Conservation (phyloP, 2,888 invertebrate species). For the Sipha maydis region DNA sequence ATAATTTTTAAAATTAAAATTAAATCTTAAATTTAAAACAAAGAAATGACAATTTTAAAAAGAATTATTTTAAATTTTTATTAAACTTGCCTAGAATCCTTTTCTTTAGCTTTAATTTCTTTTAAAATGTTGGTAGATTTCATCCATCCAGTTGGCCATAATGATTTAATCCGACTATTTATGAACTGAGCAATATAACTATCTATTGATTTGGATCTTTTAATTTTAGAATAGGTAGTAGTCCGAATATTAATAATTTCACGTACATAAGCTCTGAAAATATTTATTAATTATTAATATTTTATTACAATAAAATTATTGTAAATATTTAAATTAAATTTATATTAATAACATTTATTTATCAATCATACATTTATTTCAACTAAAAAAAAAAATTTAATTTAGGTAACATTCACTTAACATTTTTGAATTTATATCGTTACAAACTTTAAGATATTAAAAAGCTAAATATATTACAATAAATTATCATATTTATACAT, state of each 20-base stretch:
- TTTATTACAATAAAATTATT: background rate
- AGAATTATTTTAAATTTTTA: background rate
- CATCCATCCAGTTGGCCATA: slow-evolving; percentile 79
- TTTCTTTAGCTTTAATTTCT: slow-evolving; percentile 66
- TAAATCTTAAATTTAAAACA: background rate
- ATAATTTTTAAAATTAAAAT: background rate
- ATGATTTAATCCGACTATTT: slow-evolving; percentile 72
- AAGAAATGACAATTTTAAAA: background rate
- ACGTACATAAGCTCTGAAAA: slow-evolving; percentile 63
- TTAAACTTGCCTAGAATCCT: slow-evolving; percentile 35
- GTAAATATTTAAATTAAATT: no score
- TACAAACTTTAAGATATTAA: background rate
- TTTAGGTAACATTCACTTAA: no score
- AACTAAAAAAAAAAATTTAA: no score
- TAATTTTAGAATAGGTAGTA: slow-evolving; percentile 57
- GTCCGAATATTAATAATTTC: slow-evolving; percentile 60
- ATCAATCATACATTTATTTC: no score
- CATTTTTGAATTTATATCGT: no score
- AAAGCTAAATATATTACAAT: background rate
- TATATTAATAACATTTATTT: no score
- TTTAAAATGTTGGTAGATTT: slow-evolving; percentile 71
- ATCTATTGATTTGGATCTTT: slow-evolving; percentile 69
- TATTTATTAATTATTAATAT: slow-evolving; percentile 21
- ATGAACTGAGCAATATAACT: slow-evolving; percentile 72
- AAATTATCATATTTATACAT: background rate